Evolutionary conservation across 2,113 vertebrate species (phyloP), one percentile per base, ranked within the genome.

Genomic region (Amia ocellicauda): DNA sequence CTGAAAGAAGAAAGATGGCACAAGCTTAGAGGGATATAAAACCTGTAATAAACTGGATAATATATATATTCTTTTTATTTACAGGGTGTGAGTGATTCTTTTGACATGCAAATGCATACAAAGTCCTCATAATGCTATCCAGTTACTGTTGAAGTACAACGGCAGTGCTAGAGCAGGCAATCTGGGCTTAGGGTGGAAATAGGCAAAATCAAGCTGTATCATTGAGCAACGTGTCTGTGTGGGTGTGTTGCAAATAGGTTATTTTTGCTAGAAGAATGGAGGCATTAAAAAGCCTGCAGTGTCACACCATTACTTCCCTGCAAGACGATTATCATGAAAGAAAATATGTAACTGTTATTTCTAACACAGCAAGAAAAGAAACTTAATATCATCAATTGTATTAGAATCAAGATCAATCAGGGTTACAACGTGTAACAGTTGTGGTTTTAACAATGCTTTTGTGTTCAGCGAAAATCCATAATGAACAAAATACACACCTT

Each of bases 321-420:
- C 81, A 74, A 84, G 80, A 79, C 78, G 86, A 90, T 90, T 90
- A 88, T 78, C 85, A 76, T 86, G 80, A 89, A 86, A 85, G 76
- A 77, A 83, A 79, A 82, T 68, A 77, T 79, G 77, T 86, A 89
- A 88, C 83, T 80, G 80, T 80, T 80, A 87, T 88, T 86, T 82
- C 78, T 73, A 77, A 75, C 55, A 63, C 75, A 59, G 74, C 61
- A 56, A 36, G 74, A 80, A 85, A 83, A 76, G 75, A 74, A 27
- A 83, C 75, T 76, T 89, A 87, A 89, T 83, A 85, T 88, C 86
- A 85, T 84, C 83, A 87, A 87, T 90, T 82, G 68, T 83, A 77
- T 80, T 66, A 70, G 82, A 76, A 88, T 88, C 74, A 75, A 81
- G 83, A 88, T 86, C 83, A 87, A 83, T 86, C 80, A 82, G 80